Percentiles rank a stretch among this genome's conserved stretches.
These are phyloP conservation scores for Dryobota labecula DNA, from an alignment of 2,888 invertebrate species.

Conservation along the genomic window DNA sequence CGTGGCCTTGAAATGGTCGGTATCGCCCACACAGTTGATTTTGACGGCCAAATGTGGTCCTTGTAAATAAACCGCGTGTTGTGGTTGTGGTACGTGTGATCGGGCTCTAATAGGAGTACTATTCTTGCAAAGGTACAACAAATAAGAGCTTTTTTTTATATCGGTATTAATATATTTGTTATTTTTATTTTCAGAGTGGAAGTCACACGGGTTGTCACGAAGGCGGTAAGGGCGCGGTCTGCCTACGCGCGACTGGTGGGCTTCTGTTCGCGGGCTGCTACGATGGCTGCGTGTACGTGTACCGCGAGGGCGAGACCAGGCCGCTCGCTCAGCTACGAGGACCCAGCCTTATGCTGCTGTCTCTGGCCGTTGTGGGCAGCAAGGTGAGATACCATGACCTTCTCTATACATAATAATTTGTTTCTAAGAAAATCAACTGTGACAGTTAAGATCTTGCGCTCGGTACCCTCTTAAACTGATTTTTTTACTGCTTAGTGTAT, in stretches of 20 bases:
- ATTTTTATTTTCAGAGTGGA: constrained; percentile 90
- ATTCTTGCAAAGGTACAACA: too few species aligned
- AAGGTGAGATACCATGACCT: constrained; percentile 60
- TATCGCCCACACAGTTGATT: too few species aligned
- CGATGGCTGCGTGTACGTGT: constrained; percentile 94
- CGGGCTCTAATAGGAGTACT: too few species aligned
- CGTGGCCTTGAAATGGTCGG: too few species aligned
- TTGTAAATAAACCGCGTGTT: too few species aligned
- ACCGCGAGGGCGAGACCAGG: constrained; percentile 89
- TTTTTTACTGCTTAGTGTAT: too few species aligned
- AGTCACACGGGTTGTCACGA: constrained; percentile 89
- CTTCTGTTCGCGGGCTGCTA: constrained; percentile 94
- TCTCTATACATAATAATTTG: background rate
- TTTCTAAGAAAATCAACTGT: background rate
- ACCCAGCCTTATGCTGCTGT: constrained; percentile 93
- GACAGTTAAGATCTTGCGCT: too few species aligned
- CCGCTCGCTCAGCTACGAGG: constrained; percentile 92
- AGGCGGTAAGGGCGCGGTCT: constrained; percentile 93
- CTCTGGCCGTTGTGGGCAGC: constrained; percentile 91
- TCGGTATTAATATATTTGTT: background rate
- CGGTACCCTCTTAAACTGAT: too few species aligned
- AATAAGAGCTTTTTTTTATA: too few species aligned
- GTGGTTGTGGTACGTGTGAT: too few species aligned
- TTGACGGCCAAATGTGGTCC: too few species aligned
- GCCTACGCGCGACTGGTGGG: constrained; percentile 92